A percentile compares a stretch with the other conserved stretches of the same genome.
Evolutionary conservation across 1,140 invertebrate species (phyloP).

Genomic region (Andricus grossulariae): DNA sequence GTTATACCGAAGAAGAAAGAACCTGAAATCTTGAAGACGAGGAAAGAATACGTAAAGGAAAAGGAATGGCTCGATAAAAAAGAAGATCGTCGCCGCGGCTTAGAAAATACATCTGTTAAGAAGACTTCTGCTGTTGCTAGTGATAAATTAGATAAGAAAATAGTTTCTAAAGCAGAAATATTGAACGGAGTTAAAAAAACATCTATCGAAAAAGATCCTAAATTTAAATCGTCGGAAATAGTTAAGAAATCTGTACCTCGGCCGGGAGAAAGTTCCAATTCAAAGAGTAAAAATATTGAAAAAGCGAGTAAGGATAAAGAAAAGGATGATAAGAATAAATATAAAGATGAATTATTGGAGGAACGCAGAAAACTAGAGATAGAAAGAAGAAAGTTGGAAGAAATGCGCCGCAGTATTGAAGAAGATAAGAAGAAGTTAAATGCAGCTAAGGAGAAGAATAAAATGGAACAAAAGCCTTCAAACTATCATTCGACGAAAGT

Average conservation of each 20-base stretch:
- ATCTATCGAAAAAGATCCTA: slow-evolving; percentile 68
- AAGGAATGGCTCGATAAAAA: slow-evolving; percentile 76
- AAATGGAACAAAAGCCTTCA: background rate
- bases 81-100: slow-evolving; percentile 62
- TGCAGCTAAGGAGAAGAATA: slow-evolving; percentile 48
- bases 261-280: slow-evolving; percentile 31
- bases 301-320: slow-evolving; percentile 39
- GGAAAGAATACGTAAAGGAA: slow-evolving; percentile 83
- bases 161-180: slow-evolving; percentile 37
- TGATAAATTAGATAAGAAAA: slow-evolving; percentile 9
- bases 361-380: slow-evolving; percentile 69
- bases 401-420: slow-evolving; percentile 72
- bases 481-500: slow-evolving; percentile 25
- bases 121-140: background rate
- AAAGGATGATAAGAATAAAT: slow-evolving; percentile 36
- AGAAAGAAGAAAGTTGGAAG: slow-evolving; percentile 73
- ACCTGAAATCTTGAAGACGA: slow-evolving; percentile 84
- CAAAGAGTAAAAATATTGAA: slow-evolving; percentile 6
- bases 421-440: slow-evolving; percentile 73
- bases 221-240: slow-evolving; percentile 68
- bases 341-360: slow-evolving; percentile 61
- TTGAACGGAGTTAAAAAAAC: slow-evolving; percentile 48
- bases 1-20: slow-evolving; percentile 80
- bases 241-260: slow-evolving; percentile 50
- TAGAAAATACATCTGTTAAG: slow-evolving; percentile 29